These are phyloP conservation scores for Hylaeus volcanicus DNA, from an alignment of 1,140 invertebrate genomes.

Conservation along the genomic window DNA sequence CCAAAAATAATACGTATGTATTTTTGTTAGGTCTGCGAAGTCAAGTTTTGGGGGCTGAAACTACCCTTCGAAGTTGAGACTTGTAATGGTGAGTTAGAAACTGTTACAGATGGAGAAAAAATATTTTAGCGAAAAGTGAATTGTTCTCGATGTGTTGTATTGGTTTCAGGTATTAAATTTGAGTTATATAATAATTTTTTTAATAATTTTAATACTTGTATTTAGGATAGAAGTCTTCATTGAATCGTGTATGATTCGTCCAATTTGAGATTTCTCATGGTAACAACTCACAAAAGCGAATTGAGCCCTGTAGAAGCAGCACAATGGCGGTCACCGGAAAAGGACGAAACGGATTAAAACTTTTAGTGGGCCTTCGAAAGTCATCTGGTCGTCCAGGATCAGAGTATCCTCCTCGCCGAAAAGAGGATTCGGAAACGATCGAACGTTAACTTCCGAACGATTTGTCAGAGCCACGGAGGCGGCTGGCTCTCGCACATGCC, in stretches of 20 bases:
- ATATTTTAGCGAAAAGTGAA: no score
- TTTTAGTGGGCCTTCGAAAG: conserved; percentile 19
- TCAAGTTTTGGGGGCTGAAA: no score
- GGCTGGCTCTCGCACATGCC: conserved; percentile 49
- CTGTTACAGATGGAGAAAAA: no score
- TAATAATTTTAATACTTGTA: background rate
- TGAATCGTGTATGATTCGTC: background rate
- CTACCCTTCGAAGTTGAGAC: no score
- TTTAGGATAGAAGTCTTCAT: background rate
- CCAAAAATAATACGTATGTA: no score
- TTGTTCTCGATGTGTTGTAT: no score
- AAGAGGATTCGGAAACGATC: conserved; percentile 59
- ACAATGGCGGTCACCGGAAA: background rate
- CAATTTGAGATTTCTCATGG: background rate
- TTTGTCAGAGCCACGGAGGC: conserved; percentile 65
- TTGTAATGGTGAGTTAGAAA: no score
- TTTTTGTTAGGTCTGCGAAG: no score
- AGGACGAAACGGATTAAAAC: conserved; percentile 34
- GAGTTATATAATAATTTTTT: no score
- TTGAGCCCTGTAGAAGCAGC: background rate
- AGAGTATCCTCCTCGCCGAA: conserved; percentile 22
- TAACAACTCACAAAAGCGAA: background rate
- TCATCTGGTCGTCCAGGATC: conserved; percentile 14
- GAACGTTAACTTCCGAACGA: conserved; percentile 71
- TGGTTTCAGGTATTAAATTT: no score